Conservation (phyloP, 2,888 invertebrate genomes). For the Erebia palarica region DNA sequence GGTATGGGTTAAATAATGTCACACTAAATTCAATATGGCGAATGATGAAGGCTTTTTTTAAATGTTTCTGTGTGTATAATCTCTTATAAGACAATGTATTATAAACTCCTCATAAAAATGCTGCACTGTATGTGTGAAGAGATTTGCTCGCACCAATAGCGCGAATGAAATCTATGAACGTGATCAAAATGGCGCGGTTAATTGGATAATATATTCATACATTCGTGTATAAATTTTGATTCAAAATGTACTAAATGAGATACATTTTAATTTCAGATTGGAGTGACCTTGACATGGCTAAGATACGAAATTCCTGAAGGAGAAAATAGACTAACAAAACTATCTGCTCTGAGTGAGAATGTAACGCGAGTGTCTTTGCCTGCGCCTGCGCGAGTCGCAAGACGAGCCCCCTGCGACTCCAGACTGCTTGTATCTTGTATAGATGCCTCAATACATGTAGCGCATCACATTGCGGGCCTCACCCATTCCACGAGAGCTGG, state of each 20-base stretch:
- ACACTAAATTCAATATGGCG: too few relatives aligned
- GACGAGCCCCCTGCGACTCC: slow-evolving; percentile 68
- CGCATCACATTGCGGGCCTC: slow-evolving; percentile 88
- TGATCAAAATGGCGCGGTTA: too few relatives aligned
- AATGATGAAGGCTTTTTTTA: too few relatives aligned
- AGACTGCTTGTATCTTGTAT: slow-evolving; percentile 90
- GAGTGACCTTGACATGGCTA: slow-evolving; percentile 83
- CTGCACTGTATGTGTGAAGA: too few relatives aligned
- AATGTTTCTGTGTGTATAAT: too few relatives aligned
- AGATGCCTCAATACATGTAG: slow-evolving; percentile 91
- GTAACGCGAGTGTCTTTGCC: slow-evolving; percentile 80
- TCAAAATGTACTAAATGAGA: background rate
- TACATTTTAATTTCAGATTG: slow-evolving; percentile 53
- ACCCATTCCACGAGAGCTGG: slow-evolving; percentile 89
- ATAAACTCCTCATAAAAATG: too few relatives aligned
- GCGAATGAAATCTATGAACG: too few relatives aligned
- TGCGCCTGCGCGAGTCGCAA: slow-evolving; percentile 82
- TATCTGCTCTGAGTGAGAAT: slow-evolving; percentile 77
- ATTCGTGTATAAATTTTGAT: background rate
- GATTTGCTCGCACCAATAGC: too few relatives aligned
- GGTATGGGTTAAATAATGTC: too few relatives aligned
- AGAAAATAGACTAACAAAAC: slow-evolving; percentile 81
- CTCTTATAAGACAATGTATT: too few relatives aligned
- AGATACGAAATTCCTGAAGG: slow-evolving; percentile 87
- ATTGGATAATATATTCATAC: too few relatives aligned